These are phyloP conservation scores for Folsomia manolachei DNA, from an alignment of 2,888 invertebrate genomes.

Conservation along the genomic window DNA sequence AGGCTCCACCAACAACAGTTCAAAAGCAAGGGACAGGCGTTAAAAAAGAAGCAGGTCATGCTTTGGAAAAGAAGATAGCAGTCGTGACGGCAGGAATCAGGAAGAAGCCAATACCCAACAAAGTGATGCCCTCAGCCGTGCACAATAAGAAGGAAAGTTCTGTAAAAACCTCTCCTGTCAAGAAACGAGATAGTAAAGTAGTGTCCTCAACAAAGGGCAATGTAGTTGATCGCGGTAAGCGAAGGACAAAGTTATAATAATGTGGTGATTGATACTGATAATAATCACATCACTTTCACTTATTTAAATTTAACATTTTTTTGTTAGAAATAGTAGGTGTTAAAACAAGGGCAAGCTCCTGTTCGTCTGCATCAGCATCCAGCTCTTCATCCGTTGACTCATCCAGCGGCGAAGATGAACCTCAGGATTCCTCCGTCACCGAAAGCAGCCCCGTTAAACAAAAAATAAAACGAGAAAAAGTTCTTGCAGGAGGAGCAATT, in stretches of 20 bases:
- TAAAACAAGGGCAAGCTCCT: background rate
- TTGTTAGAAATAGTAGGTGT: background rate
- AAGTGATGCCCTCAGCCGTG: background rate
- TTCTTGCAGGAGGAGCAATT: background rate
- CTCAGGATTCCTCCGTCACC: background rate
- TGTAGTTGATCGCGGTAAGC: too few species aligned
- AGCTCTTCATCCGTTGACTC: background rate
- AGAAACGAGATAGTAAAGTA: background rate
- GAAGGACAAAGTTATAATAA: too few species aligned
- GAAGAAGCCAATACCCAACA: background rate
- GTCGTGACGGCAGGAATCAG: background rate
- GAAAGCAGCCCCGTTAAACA: background rate
- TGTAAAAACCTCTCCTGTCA: background rate
- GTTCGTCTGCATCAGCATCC: background rate
- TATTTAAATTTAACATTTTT: background rate
- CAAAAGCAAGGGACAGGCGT: background rate
- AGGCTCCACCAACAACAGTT: background rate
- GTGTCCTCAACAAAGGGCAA: background rate
- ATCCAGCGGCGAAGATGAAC: background rate
- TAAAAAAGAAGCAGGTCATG: background rate
- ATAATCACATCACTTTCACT: background rate
- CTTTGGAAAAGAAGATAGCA: background rate
- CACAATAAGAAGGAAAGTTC: background rate
- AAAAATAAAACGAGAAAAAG: background rate
- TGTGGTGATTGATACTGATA: too few species aligned